These are phyloP conservation scores for Bagarius yarrelli DNA, from an alignment of 2,113 vertebrate genomes.

Conservation along the genomic window DNA sequence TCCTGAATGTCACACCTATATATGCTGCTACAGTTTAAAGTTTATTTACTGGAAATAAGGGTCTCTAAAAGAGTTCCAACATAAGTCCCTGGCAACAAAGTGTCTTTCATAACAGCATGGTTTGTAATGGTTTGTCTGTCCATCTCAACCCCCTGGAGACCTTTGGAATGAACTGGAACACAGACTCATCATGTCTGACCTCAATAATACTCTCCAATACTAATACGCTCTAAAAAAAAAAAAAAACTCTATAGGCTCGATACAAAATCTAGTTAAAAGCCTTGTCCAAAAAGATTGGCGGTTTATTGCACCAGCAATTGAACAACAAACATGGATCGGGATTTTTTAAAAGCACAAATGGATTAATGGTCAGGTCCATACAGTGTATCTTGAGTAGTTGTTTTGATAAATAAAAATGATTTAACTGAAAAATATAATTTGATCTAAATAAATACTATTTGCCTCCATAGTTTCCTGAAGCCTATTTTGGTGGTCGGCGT, in stretches of 20 bases:
- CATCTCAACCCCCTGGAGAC: background rate
- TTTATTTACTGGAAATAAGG: too few relatives aligned
- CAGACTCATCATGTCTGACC: background rate
- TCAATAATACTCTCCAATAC: background rate
- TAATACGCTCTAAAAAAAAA: too few relatives aligned
- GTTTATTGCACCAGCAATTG: background rate
- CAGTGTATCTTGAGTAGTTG: background rate
- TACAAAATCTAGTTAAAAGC: background rate
- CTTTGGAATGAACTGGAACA: background rate
- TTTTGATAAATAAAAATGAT: background rate
- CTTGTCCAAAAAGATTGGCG: background rate
- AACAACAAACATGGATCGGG: background rate
- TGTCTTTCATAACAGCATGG: too few relatives aligned
- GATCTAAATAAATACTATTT: slow-evolving; percentile 24
- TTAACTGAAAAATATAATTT: background rate
- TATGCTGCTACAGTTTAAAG: too few relatives aligned
- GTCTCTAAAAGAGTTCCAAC: too few relatives aligned
- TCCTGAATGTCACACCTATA: too few relatives aligned
- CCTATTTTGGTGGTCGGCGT: slow-evolving; percentile 62
- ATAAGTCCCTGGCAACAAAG: too few relatives aligned
- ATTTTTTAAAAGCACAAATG: background rate
- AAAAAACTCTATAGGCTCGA: too few relatives aligned
- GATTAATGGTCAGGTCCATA: background rate
- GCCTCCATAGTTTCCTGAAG: slow-evolving; percentile 66
- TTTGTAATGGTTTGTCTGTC: background rate